Evolutionary conservation across 2,113 vertebrate species (phyloP).

Genomic region (Guaruba guarouba): DNA sequence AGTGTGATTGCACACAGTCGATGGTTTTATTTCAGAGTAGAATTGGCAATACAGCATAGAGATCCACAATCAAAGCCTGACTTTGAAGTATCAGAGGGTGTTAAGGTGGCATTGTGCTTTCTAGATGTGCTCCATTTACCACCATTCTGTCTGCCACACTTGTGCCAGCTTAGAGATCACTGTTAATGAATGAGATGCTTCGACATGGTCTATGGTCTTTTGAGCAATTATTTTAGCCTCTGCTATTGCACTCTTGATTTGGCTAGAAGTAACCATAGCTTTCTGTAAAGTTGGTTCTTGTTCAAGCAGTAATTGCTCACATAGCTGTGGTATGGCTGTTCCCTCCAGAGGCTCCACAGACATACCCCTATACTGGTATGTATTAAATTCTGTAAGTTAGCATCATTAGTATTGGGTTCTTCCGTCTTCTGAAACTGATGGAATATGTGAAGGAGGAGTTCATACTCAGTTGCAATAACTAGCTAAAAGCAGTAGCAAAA

Average conservation of each 20-base stretch:
- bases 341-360: neutral
- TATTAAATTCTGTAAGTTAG: neutral
- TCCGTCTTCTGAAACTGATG: neutral
- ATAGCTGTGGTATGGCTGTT: neutral
- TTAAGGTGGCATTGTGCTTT: neutral
- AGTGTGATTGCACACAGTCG: neutral
- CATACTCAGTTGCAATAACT: neutral
- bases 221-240: slow-evolving; percentile 48
- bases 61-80: neutral
- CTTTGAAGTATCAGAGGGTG: neutral
- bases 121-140: neutral
- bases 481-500: neutral
- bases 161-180: neutral
- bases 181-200: slow-evolving; percentile 25
- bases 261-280: slow-evolving; percentile 35
- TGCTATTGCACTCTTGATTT: slow-evolving; percentile 6
- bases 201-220: slow-evolving; percentile 41
- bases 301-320: slow-evolving; percentile 55
- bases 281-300: slow-evolving; percentile 47
- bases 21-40: neutral
- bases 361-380: neutral
- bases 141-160: neutral
- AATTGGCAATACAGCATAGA: neutral
- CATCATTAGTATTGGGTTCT: neutral
- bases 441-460: neutral